Base-by-base conservation (phyloP, 2,888 invertebrate genomes). In the Drosophila mettleri region DNA sequence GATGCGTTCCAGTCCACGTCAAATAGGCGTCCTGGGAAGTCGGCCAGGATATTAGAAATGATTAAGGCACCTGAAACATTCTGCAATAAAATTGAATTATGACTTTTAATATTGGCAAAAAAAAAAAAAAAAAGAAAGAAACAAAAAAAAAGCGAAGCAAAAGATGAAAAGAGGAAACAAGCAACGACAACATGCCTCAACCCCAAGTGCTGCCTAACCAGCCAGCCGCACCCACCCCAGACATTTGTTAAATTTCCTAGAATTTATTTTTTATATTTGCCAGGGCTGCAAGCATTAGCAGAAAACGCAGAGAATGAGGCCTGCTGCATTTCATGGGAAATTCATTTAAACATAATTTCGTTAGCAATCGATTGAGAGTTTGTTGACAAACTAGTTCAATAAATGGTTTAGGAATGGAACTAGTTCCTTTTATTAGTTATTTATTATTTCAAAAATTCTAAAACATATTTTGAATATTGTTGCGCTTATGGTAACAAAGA, bases 51-150 rank as follows among this genome's bases (percentile, higher is more conserved):
- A 90, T 88, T 90, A 89, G 88, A 89, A 86, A 86, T 89, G 90
- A 90, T 89, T 87, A 90, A 89, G 89, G 85, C 90, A 90, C 89
- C 90, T 91, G 90, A 88, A 90, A 87, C 87, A 89, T 86, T 88
- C 22, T 79, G 90, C 86, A 90, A 90, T 90, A 90, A 90, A 91
- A 90, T 91, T 90, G 90, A 90, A 89, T 91, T 91, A 90, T 90
- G 89, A 85, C 84, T 86, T 85, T 89, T 80, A 86, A 82, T 86
- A 87, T 79, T 81, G 78, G 81, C 86, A 66, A 60, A 57, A 57
- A 57, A 49, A 20, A 49, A 41, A 53, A 41, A 34, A 57, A 24
- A 6, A 24, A 20, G n/a, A 10, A n/a, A 66, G 58, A 57, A 57
- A 57, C 46, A 20, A 49, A 41, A 53, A 41, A 34, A 57, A 24